Conservation (phyloP, 2,888 invertebrate species). For the Seira ritae region DNA sequence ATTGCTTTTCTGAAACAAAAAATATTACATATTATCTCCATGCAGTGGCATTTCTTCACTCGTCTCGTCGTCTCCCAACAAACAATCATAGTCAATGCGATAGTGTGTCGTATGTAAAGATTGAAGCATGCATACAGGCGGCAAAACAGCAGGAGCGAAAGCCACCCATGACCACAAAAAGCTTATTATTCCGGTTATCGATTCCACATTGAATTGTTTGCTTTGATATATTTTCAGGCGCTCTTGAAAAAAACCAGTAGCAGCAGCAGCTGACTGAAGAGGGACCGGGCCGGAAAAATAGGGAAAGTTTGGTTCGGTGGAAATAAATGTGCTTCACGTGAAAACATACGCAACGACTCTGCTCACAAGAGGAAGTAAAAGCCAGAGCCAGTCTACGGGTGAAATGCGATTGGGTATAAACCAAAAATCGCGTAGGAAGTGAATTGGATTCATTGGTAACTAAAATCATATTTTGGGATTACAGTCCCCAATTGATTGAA, state of each 20-base stretch:
- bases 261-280: constrained; percentile 48
- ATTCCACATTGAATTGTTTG: constrained; percentile 67
- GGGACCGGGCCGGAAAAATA: not conserved
- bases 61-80: too few relatives aligned
- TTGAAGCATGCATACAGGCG: too few relatives aligned
- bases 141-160: too few relatives aligned
- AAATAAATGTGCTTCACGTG: constrained; percentile 1
- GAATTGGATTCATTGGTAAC: not conserved
- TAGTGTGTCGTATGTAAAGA: too few relatives aligned
- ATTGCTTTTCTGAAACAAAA: too few relatives aligned
- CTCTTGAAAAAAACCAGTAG: constrained; percentile 26
- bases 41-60: too few relatives aligned
- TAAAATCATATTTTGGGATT: constrained; percentile 2
- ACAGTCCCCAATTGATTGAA: not conserved
- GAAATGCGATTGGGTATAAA: too few relatives aligned
- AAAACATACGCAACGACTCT: too few relatives aligned
- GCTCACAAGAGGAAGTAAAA: not conserved
- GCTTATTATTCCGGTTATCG: constrained; percentile 66
- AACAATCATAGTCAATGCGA: too few relatives aligned
- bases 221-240: constrained; percentile 66
- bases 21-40: too few relatives aligned
- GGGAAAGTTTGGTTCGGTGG: not conserved
- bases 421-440: not conserved
- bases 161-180: constrained; percentile 1
- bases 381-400: too few relatives aligned